These are phyloP conservation scores for Leucoma salicis DNA, from an alignment of 2,888 invertebrate genomes.

Conservation along the genomic window DNA sequence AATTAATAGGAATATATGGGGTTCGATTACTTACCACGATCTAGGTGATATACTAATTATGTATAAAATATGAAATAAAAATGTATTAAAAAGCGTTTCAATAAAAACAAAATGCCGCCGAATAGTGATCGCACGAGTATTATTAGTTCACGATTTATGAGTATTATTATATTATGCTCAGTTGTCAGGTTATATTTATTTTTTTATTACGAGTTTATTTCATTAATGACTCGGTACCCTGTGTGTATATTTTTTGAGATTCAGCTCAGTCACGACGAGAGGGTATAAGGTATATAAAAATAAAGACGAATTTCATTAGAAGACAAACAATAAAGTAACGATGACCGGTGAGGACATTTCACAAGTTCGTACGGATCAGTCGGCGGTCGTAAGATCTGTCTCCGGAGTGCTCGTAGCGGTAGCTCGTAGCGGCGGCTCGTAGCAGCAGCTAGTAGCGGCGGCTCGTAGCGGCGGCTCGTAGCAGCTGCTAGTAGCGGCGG, in stretches of 20 bases:
- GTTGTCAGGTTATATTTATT: slow-evolving; percentile 45
- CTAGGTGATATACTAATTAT: slow-evolving; percentile 1
- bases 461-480: neutral
- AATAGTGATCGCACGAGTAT: slow-evolving; percentile 75
- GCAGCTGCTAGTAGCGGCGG: neutral
- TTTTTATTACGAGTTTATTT: slow-evolving; percentile 47
- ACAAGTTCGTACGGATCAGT: neutral
- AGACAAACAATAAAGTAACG: slow-evolving; percentile 17
- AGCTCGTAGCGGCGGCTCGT: neutral
- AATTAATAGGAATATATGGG: slow-evolving; percentile 66
- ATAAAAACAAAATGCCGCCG: slow-evolving; percentile 53
- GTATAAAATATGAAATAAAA: slow-evolving; percentile 25
- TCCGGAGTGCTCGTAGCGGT: neutral
- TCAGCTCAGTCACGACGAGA: slow-evolving; percentile 51
- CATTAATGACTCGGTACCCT: slow-evolving; percentile 71
- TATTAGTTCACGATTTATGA: slow-evolving; percentile 50
- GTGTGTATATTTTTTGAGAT: slow-evolving; percentile 69
- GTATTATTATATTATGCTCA: slow-evolving; percentile 67
- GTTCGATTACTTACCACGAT: slow-evolving; percentile 50
- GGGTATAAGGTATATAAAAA: slow-evolving; percentile 40
- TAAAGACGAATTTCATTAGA: slow-evolving; percentile 36
- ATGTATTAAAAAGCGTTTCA: slow-evolving; percentile 13
- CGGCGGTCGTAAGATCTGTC: neutral
- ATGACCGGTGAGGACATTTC: neutral
- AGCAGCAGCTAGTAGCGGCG: too few relatives aligned